Conservation (phyloP, 2,888 invertebrate genomes). For the Ormia ochracea region DNA sequence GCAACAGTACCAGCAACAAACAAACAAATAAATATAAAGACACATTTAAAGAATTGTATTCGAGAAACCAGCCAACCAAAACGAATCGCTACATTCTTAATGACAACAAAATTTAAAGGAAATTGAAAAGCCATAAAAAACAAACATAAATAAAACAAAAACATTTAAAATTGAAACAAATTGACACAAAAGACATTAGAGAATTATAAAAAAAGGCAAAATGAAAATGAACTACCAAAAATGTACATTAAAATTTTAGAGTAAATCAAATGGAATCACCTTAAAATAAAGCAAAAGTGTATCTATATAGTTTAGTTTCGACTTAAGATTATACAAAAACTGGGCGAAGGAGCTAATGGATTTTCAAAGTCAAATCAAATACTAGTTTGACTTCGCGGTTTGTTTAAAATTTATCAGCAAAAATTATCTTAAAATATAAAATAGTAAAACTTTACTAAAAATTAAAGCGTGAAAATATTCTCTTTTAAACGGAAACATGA, state of each 20-base stretch:
- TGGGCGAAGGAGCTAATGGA: no score
- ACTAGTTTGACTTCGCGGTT: no score
- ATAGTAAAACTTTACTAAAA: no score
- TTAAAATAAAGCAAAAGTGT: background rate
- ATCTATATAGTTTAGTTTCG: no score
- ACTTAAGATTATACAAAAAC: no score
- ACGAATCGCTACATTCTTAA: constrained; percentile 33
- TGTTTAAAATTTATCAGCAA: no score
- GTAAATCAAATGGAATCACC: background rate
- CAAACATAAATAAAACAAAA: background rate
- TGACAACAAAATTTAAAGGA: constrained; percentile 41
- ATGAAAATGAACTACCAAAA: background rate
- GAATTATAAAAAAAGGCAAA: background rate
- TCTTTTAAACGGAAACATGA: no score
- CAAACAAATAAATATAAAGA: no score
- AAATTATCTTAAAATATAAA: no score
- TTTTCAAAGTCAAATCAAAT: no score
- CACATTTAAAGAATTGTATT: constrained; percentile 25
- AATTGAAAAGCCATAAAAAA: constrained; percentile 30
- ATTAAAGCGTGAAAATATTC: no score
- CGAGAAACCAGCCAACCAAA: constrained; percentile 39
- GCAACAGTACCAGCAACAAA: no score
- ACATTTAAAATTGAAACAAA: background rate
- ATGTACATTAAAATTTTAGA: background rate
- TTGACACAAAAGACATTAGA: constrained; percentile 2